Evolutionary conservation across 2,888 invertebrate species (phyloP), one percentile per base, ranked within the genome.

Genomic region (Polymixis lichenea): DNA sequence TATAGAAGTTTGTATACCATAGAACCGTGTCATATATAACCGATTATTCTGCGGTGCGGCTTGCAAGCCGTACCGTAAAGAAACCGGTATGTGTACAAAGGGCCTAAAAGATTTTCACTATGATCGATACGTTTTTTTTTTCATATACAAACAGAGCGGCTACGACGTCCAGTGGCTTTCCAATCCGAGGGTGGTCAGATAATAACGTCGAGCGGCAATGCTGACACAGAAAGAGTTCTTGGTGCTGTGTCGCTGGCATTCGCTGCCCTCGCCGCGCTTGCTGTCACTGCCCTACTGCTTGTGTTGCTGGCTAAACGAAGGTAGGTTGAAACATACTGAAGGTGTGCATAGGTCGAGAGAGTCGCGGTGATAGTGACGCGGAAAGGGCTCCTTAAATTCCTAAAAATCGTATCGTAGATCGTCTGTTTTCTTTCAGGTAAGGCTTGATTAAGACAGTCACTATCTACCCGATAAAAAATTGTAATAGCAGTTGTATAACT

Each of bases 161-260:
- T 96, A 3, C 94, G 96, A 7, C 93, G 96, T 0, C 96, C 96
- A 17, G 93, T 94, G 65, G 93, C 95, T 3, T 96, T 96, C 82
- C 95, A 94, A 64, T 92, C 95, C 0, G 96, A 96, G 74, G 94
- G 95, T 25, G 91, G 90, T 13, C 89, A 91, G 11, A 87, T 91
- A 73, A 76, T 87, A 5, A 90, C 91, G 0, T 86, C 88, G 1
- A 91, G 85, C 19, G 85, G 89, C 13, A 88, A 88, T 2, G 93
- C 93, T 0, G 95, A 94, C 65, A 90, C 96, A 0, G 96, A 96
- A 56, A 91, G 95, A 0, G 96, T 96, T 46, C 90, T 96, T 2
- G 96, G 96, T 0, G 95, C 95, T 0, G 95, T 96, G 19, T 96
- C 96, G 0, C 87, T 96, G 15, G 96, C 96, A 0, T 96, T 96